These are phyloP conservation scores for Stigmatopora argus DNA, from an alignment of 2,113 vertebrate species.

Conservation along the genomic window DNA sequence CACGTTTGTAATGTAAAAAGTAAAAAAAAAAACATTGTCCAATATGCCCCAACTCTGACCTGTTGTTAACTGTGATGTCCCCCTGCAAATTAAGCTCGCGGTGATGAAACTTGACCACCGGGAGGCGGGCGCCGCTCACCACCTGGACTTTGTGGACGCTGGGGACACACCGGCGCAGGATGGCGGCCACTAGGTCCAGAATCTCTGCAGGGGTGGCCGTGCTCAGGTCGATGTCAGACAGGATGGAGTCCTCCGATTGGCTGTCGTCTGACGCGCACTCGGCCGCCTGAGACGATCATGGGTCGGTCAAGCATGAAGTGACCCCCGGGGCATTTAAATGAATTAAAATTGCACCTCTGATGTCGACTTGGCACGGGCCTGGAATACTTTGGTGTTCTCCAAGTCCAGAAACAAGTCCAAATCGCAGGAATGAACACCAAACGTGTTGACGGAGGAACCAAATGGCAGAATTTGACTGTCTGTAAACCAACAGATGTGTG, in stretches of 20 bases:
- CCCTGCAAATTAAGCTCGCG: constrained; percentile 80
- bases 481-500: constrained; percentile 36
- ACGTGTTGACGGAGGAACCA: constrained; percentile 85
- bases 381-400: constrained; percentile 77
- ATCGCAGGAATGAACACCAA: constrained; percentile 83
- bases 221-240: constrained; percentile 74
- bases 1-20: background rate
- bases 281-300: constrained; percentile 37
- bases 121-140: constrained; percentile 78
- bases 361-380: constrained; percentile 55
- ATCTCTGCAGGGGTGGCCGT: constrained; percentile 67
- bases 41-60: constrained; percentile 49
- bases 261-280: constrained; percentile 65
- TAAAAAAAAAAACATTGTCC: background rate
- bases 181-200: constrained; percentile 77
- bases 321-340: too few species aligned
- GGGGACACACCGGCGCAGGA: constrained; percentile 83
- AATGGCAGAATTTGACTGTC: constrained; percentile 81
- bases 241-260: constrained; percentile 75
- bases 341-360: constrained; percentile 48
- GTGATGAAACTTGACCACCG: constrained; percentile 86
- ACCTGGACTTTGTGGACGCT: constrained; percentile 81
- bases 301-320: background rate
- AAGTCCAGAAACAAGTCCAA: constrained; percentile 86
- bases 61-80: constrained; percentile 86